Base-by-base conservation (phyloP, 1,140 invertebrate species). In the Drosophila simulans region DNA sequence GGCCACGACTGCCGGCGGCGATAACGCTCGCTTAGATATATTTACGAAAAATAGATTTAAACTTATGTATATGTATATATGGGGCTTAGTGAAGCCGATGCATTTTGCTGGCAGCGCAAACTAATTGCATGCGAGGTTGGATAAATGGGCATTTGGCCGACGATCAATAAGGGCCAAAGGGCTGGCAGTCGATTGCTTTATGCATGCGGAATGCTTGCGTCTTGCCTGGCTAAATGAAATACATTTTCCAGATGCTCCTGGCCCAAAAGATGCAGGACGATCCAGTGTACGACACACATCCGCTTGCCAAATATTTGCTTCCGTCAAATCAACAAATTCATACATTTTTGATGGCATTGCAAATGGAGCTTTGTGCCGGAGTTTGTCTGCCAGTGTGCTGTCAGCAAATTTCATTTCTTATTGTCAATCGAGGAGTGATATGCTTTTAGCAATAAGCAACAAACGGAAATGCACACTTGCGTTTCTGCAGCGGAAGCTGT, bases 301-400 rank as follows among this genome's bases (percentile, higher is more conserved):
- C 75, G 73, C 58, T 70, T 66, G 75, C 56, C 80, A 83, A 83
- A 83, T 83, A 75, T 83, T 83, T 83, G 81, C 80, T 83, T 83
- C 80, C 80, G 80, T 83, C 80, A 83, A 84, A 83, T 83, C 80
- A 83, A 83, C 80, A 83, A 83, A 83, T 83, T 75, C 80, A 83
- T 83, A 79, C 75, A 83, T 79, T 79, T 83, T 83, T 83, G 80
- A 83, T 83, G 80, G 63, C 63, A 70, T 60, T 64, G 64, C 80
- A 75, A 81, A 81, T 72, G 79, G 45, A 55, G 71, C 73, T 65
- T 65, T 57, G 65, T 77, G 64, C 52, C 27, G 27, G 37, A 31
- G 51, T 42, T 27, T 60, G 45, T 72, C 35, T 68, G 42, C 45
- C 48, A 55, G 43, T 59, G 43, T 59, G 72, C 59, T 65, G 56